Conservation (phyloP, 1,140 invertebrate genomes). For the Bombus balteatus region DNA sequence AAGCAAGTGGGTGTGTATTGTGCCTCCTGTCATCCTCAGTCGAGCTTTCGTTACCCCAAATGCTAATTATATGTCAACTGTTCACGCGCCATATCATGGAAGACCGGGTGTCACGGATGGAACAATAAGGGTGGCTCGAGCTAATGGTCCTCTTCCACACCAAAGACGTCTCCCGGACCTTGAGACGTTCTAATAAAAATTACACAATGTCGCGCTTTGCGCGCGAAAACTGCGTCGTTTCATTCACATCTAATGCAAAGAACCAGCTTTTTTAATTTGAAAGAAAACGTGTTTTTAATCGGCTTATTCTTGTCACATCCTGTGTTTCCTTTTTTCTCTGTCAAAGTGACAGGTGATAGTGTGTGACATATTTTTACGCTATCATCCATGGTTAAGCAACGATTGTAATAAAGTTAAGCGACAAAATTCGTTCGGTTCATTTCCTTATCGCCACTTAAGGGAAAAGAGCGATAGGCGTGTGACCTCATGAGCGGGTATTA, state of each 20-base stretch:
- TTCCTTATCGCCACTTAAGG: conserved; percentile 79
- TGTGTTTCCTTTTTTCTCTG: too few species aligned
- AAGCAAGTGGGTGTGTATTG: conserved; percentile 71
- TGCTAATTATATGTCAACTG: conserved; percentile 80
- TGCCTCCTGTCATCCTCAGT: conserved; percentile 79
- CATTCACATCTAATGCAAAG: background rate
- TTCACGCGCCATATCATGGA: conserved; percentile 70
- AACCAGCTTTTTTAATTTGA: background rate
- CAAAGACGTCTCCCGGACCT: conserved; percentile 27
- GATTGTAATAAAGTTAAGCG: conserved; percentile 64
- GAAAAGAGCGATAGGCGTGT: conserved; percentile 74
- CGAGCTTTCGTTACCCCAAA: conserved; percentile 74
- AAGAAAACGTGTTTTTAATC: background rate
- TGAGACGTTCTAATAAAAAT: conserved; percentile 38
- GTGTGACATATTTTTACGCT: conserved; percentile 21
- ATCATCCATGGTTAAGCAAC: background rate
- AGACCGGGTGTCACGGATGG: conserved; percentile 64
- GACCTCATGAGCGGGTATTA: conserved; percentile 73
- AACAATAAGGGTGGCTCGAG: conserved; percentile 66
- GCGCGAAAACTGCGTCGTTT: background rate
- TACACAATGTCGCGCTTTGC: background rate
- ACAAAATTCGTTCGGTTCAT: conserved; percentile 69
- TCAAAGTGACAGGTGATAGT: background rate
- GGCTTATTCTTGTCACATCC: background rate
- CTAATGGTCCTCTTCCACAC: conserved; percentile 64